These are phyloP conservation scores for Mythimna lalbum DNA, from an alignment of 2,888 invertebrate genomes.

Conservation along the genomic window DNA sequence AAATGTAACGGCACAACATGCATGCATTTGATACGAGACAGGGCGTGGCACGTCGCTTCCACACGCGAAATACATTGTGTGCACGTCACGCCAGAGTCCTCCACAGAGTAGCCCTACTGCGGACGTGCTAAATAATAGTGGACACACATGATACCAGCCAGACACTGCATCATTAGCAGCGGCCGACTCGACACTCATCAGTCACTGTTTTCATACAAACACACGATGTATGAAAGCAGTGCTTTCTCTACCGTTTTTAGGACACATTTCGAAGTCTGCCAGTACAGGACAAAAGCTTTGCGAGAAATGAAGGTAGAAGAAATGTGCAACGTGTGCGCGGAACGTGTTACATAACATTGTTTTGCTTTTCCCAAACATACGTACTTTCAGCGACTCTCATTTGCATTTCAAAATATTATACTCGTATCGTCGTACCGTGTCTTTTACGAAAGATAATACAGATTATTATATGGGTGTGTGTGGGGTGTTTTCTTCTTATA, in stretches of 20 bases:
- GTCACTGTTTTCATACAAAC: constrained; percentile 35
- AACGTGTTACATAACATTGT: constrained; percentile 60
- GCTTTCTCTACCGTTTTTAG: constrained; percentile 50
- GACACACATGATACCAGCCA: constrained; percentile 37
- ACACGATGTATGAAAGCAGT: constrained; percentile 38
- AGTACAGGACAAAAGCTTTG: constrained; percentile 49
- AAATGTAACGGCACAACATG: constrained; percentile 31
- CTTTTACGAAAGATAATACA: constrained; percentile 43
- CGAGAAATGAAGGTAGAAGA: constrained; percentile 50
- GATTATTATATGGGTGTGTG: constrained; percentile 30
- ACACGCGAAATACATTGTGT: constrained; percentile 60
- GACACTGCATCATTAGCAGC: constrained; percentile 58
- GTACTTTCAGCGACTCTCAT: constrained; percentile 51
- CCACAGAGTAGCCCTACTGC: constrained; percentile 46
- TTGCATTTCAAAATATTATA: constrained; percentile 61
- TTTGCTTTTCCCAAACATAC: constrained; percentile 58
- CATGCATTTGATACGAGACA: constrained; percentile 57
- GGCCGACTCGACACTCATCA: constrained; percentile 31
- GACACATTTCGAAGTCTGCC: constrained; percentile 36
- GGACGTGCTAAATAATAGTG: constrained; percentile 55
- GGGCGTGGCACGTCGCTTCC: constrained; percentile 64
- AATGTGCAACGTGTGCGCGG: constrained; percentile 56
- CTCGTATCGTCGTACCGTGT: constrained; percentile 34
- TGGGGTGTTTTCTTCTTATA: constrained; percentile 23
- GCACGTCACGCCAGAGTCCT: constrained; percentile 51